Evolutionary conservation across 2,113 vertebrate species (phyloP), one percentile per base, ranked within the genome.

Genomic region (Menidia beryllina): DNA sequence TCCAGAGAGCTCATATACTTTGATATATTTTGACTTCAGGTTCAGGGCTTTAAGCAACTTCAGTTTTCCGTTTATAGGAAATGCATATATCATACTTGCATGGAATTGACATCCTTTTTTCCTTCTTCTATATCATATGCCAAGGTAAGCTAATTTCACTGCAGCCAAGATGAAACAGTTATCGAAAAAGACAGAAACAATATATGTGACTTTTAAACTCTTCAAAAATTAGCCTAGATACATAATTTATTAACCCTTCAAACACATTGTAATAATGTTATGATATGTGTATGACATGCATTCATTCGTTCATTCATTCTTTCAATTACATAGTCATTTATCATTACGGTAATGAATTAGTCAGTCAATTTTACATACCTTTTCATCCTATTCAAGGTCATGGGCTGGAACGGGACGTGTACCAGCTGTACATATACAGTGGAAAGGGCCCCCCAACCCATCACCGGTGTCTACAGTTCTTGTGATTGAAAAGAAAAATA

Each of bases 11-110:
- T 70, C 50, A 57, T 78, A 69, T 49, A 73, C 56, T 56, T 74
- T 72, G 49, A 86, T 78, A 66, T 56, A 43, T 58, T 58, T 66
- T 70, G 61, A 61, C 67, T 69, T 66, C 34, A 75, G n/a, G 58
- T 49, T 83, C 11, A 20, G 49, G 74, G 38, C 20, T 68, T 27
- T 53, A 30, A 70, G 36, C 71, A 50, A 49, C 36, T 20, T 43
- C 39, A 61, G 20, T 68, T 76, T 55, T 83, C 55, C 34, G 67
- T 57, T 72, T 59, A 58, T 43, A 60, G 62, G 50, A 75, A 78
- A 77, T 24, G 59, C 64, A 73, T 72, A 64, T 34, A 58, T 83
- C 56, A 67, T 52, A 58, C 61, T 77, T 13, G 24, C 48, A 62
- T 54, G 55, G 61, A 86, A 63, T 48, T 48, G 47, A 36, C 21